These are phyloP conservation scores for Pandemis heparana DNA, from an alignment of 2,888 invertebrate species.

Conservation along the genomic window DNA sequence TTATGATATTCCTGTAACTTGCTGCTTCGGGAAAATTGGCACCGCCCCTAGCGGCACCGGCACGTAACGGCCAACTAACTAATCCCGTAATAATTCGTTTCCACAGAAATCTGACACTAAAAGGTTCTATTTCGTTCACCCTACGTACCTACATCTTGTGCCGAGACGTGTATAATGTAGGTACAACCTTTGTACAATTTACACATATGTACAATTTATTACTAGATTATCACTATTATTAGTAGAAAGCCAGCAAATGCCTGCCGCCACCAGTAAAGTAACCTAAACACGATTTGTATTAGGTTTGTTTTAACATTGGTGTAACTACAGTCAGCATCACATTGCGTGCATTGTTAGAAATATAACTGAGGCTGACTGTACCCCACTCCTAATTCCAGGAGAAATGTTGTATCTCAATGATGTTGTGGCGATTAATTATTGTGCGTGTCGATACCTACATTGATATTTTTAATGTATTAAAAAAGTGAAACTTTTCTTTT, in stretches of 20 bases:
- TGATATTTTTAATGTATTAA: conserved; percentile 40
- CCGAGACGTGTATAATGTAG: too few species aligned
- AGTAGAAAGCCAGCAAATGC: background rate
- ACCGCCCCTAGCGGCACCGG: too few species aligned
- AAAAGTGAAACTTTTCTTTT: background rate
- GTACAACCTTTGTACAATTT: background rate
- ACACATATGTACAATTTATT: background rate
- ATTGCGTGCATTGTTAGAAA: background rate
- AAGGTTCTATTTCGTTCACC: too few species aligned
- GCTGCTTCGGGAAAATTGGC: too few species aligned
- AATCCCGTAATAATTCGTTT: too few species aligned
- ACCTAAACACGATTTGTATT: background rate
- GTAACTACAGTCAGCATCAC: background rate
- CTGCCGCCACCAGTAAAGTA: background rate
- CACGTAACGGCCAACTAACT: too few species aligned
- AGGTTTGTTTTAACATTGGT: background rate
- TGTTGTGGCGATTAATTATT: conserved; percentile 39
- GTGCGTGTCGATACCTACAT: conserved; percentile 29
- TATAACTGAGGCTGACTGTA: background rate
- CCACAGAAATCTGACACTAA: too few species aligned
- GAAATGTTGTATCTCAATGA: conserved; percentile 30
- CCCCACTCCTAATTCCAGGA: background rate
- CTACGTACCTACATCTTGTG: too few species aligned
- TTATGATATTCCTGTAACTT: too few species aligned
- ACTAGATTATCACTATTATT: background rate